These are phyloP conservation scores for Sprattus sprattus DNA, from an alignment of 2,113 vertebrate species.

Conservation along the genomic window DNA sequence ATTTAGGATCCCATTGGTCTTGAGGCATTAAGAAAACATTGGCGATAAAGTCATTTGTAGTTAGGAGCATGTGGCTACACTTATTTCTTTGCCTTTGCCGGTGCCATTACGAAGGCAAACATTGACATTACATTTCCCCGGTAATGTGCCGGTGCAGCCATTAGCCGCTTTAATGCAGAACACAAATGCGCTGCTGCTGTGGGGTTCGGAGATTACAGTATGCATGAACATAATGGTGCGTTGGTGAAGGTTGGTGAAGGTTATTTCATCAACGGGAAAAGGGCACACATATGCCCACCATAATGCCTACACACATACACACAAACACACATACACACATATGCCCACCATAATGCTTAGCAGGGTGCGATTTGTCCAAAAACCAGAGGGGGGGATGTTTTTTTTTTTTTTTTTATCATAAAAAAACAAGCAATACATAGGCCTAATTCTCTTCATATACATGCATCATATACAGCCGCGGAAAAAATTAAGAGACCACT, in stretches of 20 bases:
- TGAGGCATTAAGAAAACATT: background rate
- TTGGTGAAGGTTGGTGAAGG: background rate
- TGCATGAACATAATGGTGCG: background rate
- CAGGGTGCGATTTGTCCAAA: too few relatives aligned
- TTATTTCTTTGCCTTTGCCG: conserved; percentile 46
- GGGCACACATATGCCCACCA: background rate
- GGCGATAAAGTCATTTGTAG: background rate
- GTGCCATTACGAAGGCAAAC: background rate
- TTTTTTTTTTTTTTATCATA: too few relatives aligned
- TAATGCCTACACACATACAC: background rate
- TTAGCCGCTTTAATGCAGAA: background rate
- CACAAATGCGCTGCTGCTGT: background rate
- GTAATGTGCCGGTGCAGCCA: background rate
- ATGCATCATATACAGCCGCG: too few relatives aligned
- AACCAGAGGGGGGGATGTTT: too few relatives aligned
- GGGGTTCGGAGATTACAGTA: background rate
- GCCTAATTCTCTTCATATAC: too few relatives aligned
- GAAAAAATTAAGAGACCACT: too few relatives aligned
- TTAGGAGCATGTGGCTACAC: conserved; percentile 54
- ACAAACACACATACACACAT: background rate
- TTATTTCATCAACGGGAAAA: background rate
- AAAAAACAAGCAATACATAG: too few relatives aligned
- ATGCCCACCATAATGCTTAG: too few relatives aligned
- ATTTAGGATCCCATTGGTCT: background rate
- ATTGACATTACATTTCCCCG: background rate